phyloP scores from a whole-genome alignment of 2,888 invertebrate genomes.

The Sminthurides aquaticus region DNA sequence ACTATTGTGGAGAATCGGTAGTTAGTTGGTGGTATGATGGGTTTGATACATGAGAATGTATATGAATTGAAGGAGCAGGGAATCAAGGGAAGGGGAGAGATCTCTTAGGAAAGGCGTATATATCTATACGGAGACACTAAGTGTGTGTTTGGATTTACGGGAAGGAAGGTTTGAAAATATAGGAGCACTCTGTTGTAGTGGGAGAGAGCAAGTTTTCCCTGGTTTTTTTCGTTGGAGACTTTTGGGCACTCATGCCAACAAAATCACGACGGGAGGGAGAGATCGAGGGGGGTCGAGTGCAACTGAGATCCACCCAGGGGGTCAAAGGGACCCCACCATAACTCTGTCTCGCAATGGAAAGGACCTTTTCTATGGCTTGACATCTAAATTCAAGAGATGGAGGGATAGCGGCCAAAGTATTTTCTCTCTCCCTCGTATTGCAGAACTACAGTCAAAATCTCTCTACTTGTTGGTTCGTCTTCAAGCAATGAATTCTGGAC shows the following conservation, averaged over 20 bases:
- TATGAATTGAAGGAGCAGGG: slow-evolving; percentile 17
- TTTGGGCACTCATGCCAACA: slow-evolving; percentile 43
- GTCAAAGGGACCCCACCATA: slow-evolving; percentile 43
- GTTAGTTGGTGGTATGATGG: not conserved
- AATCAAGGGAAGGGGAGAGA: too few relatives aligned
- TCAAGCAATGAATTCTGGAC: not conserved
- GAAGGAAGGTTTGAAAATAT: too few relatives aligned
- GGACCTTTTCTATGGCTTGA: not conserved
- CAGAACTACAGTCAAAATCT: not conserved
- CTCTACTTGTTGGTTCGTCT: too few relatives aligned
- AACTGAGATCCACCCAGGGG: slow-evolving; percentile 42
- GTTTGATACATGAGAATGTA: not conserved
- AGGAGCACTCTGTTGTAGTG: slow-evolving; percentile 15
- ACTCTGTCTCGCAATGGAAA: slow-evolving; percentile 24
- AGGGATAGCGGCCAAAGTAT: not conserved
- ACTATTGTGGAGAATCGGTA: not conserved
- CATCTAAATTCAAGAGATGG: not conserved
- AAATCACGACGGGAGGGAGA: slow-evolving; percentile 41
- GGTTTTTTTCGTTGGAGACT: slow-evolving; percentile 39
- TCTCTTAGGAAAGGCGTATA: too few relatives aligned
- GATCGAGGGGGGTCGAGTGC: slow-evolving; percentile 38
- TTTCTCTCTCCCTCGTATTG: not conserved
- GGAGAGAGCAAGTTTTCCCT: slow-evolving; percentile 38
- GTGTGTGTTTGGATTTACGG: too few relatives aligned
- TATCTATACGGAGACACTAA: too few relatives aligned